phyloP scores from a whole-genome alignment of 2,113 vertebrate species.

The Lepus timidus region DNA sequence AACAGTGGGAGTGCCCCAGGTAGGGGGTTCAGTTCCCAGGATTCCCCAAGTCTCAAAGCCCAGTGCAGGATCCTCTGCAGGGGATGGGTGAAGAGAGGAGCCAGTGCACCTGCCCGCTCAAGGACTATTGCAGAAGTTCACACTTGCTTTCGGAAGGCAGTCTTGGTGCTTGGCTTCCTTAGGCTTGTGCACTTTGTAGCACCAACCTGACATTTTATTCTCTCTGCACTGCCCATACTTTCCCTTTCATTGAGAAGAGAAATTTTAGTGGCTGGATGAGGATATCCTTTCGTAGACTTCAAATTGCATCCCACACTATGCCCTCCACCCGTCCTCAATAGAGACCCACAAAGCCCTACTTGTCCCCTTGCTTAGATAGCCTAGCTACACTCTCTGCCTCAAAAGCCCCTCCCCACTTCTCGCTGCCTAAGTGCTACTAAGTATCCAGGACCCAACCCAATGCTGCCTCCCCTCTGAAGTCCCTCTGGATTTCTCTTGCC shows the following conservation, averaged over 20 bases:
- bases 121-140: no score
- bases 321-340: no score
- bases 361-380: not conserved
- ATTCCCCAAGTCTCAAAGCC: not conserved
- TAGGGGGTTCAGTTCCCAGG: not conserved
- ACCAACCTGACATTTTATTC: not conserved
- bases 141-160: no score
- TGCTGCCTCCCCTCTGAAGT: not conserved
- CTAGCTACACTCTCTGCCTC: fast-evolving
- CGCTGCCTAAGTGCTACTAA: not conserved
- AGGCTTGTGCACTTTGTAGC: not conserved
- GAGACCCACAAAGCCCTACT: not conserved
- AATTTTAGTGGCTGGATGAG: not conserved
- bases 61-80: not conserved
- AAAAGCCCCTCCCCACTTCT: not conserved
- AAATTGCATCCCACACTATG: not conserved
- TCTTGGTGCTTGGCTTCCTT: not conserved
- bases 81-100: not conserved
- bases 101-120: no score
- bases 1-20: not conserved
- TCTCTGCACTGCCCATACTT: not conserved
- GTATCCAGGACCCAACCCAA: not conserved
- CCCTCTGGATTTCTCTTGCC: not conserved
- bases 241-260: not conserved
- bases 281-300: not conserved